Conservation (phyloP, 1,140 invertebrate genomes). For the Nylanderia fulva region DNA sequence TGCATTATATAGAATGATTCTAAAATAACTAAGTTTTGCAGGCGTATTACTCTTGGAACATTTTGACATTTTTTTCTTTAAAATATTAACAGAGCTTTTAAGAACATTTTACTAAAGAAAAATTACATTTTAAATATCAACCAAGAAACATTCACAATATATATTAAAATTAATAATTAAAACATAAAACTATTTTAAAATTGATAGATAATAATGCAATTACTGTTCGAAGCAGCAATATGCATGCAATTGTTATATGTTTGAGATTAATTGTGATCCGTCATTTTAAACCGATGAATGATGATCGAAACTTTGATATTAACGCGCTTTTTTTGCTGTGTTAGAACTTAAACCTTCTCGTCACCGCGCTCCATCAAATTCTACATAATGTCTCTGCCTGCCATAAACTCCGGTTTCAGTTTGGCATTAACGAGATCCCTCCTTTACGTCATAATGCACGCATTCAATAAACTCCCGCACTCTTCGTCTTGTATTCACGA, state of each 20-base stretch:
- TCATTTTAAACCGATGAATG: neutral
- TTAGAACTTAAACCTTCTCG: conserved; percentile 21
- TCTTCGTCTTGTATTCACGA: conserved; percentile 6
- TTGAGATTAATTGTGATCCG: no score
- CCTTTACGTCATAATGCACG: conserved; percentile 73
- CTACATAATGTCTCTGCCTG: conserved; percentile 64
- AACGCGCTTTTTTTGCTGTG: neutral
- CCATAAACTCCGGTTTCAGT: conserved; percentile 75
- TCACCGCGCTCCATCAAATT: conserved; percentile 8
- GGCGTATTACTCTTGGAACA: neutral
- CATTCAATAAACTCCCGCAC: conserved; percentile 68
- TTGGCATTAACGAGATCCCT: conserved; percentile 75
- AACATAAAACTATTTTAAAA: no score
- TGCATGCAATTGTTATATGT: no score
- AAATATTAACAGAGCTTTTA: neutral
- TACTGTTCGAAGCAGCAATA: no score
- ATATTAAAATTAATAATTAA: neutral
- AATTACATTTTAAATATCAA: neutral
- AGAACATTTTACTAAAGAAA: neutral
- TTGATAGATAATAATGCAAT: no score
- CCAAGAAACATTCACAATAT: no score
- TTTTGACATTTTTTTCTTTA: neutral
- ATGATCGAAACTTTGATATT: conserved; percentile 15
- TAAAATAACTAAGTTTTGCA: neutral
- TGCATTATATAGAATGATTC: neutral